These are phyloP conservation scores for Hyposoter dolosus DNA, from an alignment of 2,888 invertebrate species.

Conservation along the genomic window DNA sequence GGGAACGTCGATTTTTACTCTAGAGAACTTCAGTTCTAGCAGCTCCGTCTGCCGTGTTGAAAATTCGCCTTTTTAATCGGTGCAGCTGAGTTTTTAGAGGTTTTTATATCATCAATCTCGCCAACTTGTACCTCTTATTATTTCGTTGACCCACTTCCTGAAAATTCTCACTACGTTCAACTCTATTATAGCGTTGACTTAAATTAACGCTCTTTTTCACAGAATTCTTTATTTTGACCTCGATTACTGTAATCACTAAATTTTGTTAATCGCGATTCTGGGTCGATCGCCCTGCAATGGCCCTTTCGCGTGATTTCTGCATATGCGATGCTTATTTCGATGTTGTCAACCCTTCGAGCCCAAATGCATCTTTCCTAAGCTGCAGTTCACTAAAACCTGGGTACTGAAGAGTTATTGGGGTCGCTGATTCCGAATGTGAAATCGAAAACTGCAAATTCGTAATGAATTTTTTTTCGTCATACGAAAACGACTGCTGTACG, in stretches of 20 bases:
- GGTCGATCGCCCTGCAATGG: neutral
- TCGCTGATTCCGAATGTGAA: too few relatives aligned
- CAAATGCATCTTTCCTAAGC: too few relatives aligned
- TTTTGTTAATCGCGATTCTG: neutral
- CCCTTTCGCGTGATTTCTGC: neutral
- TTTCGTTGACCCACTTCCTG: neutral
- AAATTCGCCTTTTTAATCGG: constrained; percentile 4
- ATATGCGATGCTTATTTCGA: neutral
- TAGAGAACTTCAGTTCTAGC: neutral
- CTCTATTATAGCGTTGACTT: neutral
- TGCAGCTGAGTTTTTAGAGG: neutral
- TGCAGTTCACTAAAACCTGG: too few relatives aligned
- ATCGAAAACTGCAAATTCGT: too few relatives aligned
- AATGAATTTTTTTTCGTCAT: too few relatives aligned
- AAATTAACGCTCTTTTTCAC: neutral
- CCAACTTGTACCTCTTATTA: neutral
- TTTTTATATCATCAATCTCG: neutral
- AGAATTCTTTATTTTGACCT: neutral
- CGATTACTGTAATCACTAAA: neutral
- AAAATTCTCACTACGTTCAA: neutral
- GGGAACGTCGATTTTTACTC: constrained; percentile 10
- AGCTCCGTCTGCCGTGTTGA: neutral
- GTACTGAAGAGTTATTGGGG: too few relatives aligned
- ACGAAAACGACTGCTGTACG: too few relatives aligned
- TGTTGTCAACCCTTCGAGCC: neutral